phyloP scores from a whole-genome alignment of 1,140 invertebrate species.

The Drosophila triauraria region DNA sequence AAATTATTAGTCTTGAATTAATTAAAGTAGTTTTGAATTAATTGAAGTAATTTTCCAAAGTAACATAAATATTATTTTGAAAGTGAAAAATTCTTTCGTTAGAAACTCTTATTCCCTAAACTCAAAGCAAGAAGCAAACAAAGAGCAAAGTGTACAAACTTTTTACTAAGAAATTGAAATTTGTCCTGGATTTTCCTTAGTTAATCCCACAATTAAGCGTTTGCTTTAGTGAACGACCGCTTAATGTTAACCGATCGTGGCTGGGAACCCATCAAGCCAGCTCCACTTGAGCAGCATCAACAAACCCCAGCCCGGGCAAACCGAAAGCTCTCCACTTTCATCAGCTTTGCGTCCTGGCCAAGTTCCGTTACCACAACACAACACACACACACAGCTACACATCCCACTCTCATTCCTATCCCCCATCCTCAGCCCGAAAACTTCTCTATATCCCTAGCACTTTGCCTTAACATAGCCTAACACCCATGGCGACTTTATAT shows the following conservation, averaged over 20 bases:
- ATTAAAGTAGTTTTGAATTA: too few species aligned
- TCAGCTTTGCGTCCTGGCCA: constrained; percentile 41
- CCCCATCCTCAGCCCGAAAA: not conserved
- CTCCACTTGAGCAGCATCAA: constrained; percentile 19
- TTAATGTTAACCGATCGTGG: constrained; percentile 49
- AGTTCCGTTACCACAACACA: constrained; percentile 32
- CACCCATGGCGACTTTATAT: constrained; percentile 74
- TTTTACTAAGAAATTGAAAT: not conserved
- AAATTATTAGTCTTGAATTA: not conserved
- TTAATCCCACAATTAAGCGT: constrained; percentile 9
- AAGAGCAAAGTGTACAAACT: too few species aligned
- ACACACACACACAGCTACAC: constrained; percentile 1
- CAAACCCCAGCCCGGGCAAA: constrained; percentile 18
- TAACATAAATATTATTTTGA: too few species aligned
- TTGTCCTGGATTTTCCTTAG: not conserved
- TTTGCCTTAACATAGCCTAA: constrained; percentile 45
- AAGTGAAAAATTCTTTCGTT: too few species aligned
- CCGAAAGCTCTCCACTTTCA: constrained; percentile 33
- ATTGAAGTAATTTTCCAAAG: too few species aligned
- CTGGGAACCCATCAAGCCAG: constrained; percentile 15
- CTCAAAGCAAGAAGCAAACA: too few species aligned
- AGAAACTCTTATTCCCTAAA: too few species aligned
- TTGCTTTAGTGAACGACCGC: constrained; percentile 10
- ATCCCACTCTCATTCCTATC: not conserved
- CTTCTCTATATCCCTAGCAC: constrained; percentile 18